These are phyloP conservation scores for Rhinopithecus roxellana DNA, from an alignment of 2,113 vertebrate genomes.

Conservation along the genomic window DNA sequence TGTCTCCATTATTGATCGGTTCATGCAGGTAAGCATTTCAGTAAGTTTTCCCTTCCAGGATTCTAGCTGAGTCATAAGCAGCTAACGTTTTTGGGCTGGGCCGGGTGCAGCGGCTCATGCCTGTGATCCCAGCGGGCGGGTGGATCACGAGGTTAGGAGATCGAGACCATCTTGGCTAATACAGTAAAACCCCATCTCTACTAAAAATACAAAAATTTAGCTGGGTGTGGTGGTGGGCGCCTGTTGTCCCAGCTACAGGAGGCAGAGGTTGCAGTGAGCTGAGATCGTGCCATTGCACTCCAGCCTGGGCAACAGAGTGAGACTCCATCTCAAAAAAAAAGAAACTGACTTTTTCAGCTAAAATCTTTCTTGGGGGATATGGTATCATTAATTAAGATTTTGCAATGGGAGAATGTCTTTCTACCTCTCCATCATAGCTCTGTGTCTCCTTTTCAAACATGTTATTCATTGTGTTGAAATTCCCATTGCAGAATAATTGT, in stretches of 20 bases:
- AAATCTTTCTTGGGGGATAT: not conserved
- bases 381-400: not conserved
- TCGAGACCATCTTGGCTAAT: too few species aligned
- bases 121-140: too few species aligned
- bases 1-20: slow-evolving; percentile 89
- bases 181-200: too few species aligned
- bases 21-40: slow-evolving; percentile 88
- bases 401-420: not conserved
- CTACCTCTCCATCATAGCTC: not conserved
- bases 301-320: too few species aligned
- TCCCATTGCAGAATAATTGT: slow-evolving; percentile 81
- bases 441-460: not conserved
- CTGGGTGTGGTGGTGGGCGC: too few species aligned
- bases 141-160: too few species aligned
- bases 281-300: too few species aligned
- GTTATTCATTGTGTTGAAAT: not conserved
- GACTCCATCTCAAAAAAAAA: too few species aligned
- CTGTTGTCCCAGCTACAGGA: too few species aligned
- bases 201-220: too few species aligned
- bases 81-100: not conserved
- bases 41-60: not conserved
- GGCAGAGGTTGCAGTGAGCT: too few species aligned
- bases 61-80: not conserved
- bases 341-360: not conserved
- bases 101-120: too few species aligned